Evolutionary conservation across 2,797 vertebrate genomes (phyloP).

Genomic region (Falco cherrug): DNA sequence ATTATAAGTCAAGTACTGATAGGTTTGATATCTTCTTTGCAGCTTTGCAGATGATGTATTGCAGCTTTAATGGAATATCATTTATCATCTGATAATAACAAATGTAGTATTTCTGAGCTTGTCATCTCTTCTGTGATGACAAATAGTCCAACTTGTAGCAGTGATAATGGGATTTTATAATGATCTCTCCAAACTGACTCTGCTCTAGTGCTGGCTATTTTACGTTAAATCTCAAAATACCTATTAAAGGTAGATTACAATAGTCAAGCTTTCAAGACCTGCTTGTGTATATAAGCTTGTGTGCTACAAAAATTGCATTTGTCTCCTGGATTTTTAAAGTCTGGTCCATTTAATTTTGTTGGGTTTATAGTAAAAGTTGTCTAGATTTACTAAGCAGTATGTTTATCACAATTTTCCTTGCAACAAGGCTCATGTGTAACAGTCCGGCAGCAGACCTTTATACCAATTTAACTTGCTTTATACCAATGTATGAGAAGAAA

Average conservation of each 20-base stretch:
- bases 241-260: conserved; percentile 65
- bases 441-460: neutral
- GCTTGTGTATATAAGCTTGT: neutral
- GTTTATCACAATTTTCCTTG: neutral
- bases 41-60: conserved; percentile 87
- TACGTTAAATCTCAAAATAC: conserved; percentile 67
- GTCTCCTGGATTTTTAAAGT: neutral
- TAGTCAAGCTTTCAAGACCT: neutral
- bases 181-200: conserved; percentile 88
- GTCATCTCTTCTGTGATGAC: conserved; percentile 92
- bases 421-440: neutral
- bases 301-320: neutral
- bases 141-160: conserved; percentile 89
- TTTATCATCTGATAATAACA: conserved; percentile 94
- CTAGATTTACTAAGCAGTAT: neutral
- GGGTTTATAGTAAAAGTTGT: neutral
- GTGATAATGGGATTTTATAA: conserved; percentile 93
- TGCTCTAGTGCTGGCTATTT: conserved; percentile 73
- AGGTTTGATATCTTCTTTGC: conserved; percentile 83
- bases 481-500: neutral
- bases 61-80: conserved; percentile 85
- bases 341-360: neutral
- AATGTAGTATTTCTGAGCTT: conserved; percentile 90
- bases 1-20: conserved; percentile 84
- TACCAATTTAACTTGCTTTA: neutral